Evolutionary conservation across 2,113 vertebrate species (phyloP), one percentile per base, ranked within the genome.

Genomic region (Hippocampus comes): DNA sequence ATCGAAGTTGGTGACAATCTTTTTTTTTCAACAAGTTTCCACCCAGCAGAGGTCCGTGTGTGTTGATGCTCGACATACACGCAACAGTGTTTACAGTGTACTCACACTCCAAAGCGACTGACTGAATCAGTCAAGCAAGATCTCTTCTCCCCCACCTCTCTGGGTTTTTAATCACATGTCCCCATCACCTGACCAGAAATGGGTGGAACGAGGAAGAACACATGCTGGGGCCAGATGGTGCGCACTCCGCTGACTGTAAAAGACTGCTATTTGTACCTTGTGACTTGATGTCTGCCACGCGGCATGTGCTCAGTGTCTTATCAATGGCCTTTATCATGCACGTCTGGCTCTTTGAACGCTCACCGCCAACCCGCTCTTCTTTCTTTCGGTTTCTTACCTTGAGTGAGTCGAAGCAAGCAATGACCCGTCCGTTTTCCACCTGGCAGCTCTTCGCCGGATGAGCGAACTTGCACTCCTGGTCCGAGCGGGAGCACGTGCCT

Each of bases 371-470:
- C 34, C 64, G 0, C 30, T 66, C 64, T 30, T 67, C 27, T 7
- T 65, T 48, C n/a, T 7, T 65, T 48, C n/a, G 42, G 7, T 48
- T 74, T 78, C 94, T 95, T 94, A 99, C 97, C 96, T 99, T 99
- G 73, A 99, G 93, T 53, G 96, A 99, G 91, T 99, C 96, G 90
- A 98, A 99, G 94, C 97, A 99, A 82, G 97, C 96, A 74, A 99
- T 96, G 91, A 99, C 96, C 73, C 96, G 94, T 79, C 97, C 97
- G 55, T 99, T 98, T 92, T 99, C 96, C 92, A 99, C 95, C 82
- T 98, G 96, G 92, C 97, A 99, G 91, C 95, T 94, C 91, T 96
- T 94, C 74, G 97, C 95, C 0, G 97, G 97, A 83, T 99, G 97
- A 77, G 97, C 97, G 67, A 98, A 99, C 92, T 97, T 99, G 94